These are phyloP conservation scores for Drosophila repletoides DNA, from an alignment of 1,140 invertebrate genomes.

Conservation along the genomic window DNA sequence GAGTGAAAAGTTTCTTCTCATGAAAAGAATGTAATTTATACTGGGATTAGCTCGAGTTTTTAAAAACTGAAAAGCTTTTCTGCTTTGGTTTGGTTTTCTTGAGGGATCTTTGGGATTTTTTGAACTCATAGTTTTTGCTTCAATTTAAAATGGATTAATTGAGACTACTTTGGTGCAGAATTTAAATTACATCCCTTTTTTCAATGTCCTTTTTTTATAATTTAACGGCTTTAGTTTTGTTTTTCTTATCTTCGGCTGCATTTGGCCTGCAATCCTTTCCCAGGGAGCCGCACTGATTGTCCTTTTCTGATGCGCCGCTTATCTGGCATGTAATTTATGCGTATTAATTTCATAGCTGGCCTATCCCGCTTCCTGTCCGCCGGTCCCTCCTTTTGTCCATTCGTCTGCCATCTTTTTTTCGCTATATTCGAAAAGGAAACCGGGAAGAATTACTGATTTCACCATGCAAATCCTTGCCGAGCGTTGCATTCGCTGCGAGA, in stretches of 20 bases:
- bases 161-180: no score
- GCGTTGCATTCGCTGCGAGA: slow-evolving; percentile 51
- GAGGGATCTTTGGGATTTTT: no score
- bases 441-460: slow-evolving; percentile 18
- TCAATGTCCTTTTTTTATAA: background rate
- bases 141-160: no score
- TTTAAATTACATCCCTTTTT: no score
- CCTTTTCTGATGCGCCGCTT: slow-evolving; percentile 23
- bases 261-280: slow-evolving; percentile 36
- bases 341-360: slow-evolving; percentile 74
- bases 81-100: no score
- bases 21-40: no score
- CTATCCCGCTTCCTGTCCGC: slow-evolving; percentile 70
- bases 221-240: background rate
- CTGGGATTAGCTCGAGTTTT: no score
- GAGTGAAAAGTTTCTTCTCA: no score
- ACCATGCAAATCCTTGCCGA: slow-evolving; percentile 31
- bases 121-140: no score
- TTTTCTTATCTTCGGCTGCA: slow-evolving; percentile 5
- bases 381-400: background rate
- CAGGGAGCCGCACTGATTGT: slow-evolving; percentile 39
- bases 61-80: no score
- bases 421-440: slow-evolving; percentile 47
- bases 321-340: slow-evolving; percentile 70
- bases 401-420: background rate